Evolutionary conservation across 2,888 invertebrate genomes (phyloP), one percentile per base, ranked within the genome.

Genomic region (Epinotia nisella): DNA sequence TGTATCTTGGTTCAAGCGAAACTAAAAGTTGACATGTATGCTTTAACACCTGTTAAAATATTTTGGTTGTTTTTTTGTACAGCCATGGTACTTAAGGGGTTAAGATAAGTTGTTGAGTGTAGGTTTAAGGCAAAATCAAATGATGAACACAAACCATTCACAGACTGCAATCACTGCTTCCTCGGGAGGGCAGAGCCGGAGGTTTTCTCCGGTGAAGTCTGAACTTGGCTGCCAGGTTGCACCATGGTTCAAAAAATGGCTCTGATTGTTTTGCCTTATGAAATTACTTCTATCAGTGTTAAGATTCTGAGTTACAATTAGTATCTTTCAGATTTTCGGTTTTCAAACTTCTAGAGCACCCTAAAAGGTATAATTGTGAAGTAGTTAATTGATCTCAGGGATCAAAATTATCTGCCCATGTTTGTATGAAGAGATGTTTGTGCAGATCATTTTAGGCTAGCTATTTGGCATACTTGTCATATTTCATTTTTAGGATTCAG

Each of bases 121-220:
- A 49, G n/a, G 49, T 49, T n/a, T 17, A 78, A 76, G 80, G 85
- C 83, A 81, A 83, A 86, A 84, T 84, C 79, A 86, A 82, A 89
- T 94, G 94, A 94, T 94, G 94, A 94, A 82, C 81, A 87, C 89
- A 91, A 91, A 94, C 94, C 94, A 94, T 95, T 94, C 94, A 93
- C 94, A 92, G 94, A 94, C 93, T 84, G 85, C 87, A 86, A 85
- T 80, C 83, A 82, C 83, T 82, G 90, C 87, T 82, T 71, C 80
- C 79, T 78, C 76, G 82, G 81, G 80, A 78, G 49, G 78, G 85
- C 83, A 70, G 79, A 87, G 75, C 86, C 80, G 74, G 82, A 92
- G 94, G 94, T 94, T 94, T 92, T 94, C 93, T 93, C 85, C 75
- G 74, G 86, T 78, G 72, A 85, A 79, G 80, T 80, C 79, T 69